A percentile compares a stretch with the other conserved stretches of the same genome.
phyloP scores from a whole-genome alignment of 2,113 vertebrate genomes.

The Synodontis membranacea region DNA sequence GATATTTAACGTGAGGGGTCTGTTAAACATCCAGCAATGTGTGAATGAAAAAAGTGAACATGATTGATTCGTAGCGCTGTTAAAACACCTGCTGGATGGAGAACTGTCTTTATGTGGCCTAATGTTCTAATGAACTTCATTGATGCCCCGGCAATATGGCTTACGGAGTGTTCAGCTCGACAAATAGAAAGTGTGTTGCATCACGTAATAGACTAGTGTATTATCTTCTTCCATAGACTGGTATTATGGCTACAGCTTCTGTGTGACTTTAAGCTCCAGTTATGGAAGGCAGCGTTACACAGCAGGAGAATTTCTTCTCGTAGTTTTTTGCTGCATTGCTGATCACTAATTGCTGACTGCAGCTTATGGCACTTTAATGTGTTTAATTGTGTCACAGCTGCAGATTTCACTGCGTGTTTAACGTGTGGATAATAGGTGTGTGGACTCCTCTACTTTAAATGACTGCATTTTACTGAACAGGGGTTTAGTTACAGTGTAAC shows the following conservation, averaged over 20 bases:
- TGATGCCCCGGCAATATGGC: not conserved
- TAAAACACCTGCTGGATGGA: not conserved
- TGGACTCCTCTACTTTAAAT: conserved; percentile 4
- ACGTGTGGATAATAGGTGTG: not conserved
- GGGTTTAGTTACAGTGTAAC: not conserved
- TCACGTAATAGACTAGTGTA: not conserved
- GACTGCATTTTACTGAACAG: conserved; percentile 29
- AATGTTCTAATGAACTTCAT: not conserved
- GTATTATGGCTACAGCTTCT: not conserved
- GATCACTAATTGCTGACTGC: not conserved
- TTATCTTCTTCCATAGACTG: not conserved
- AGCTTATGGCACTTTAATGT: not conserved
- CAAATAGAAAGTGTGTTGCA: not conserved
- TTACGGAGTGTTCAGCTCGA: not conserved
- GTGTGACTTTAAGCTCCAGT: not conserved
- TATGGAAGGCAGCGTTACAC: not conserved
- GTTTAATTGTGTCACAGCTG: conserved; percentile 1
- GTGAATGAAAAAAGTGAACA: not conserved
- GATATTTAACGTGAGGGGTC: not conserved
- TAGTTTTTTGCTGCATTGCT: not conserved
- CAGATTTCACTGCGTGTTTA: not conserved
- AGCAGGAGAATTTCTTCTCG: not conserved
- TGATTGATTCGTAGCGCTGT: not conserved
- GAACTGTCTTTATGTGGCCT: not conserved
- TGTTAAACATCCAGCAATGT: not conserved